Conservation (phyloP, 2,113 vertebrate species). For the Meles meles region DNA sequence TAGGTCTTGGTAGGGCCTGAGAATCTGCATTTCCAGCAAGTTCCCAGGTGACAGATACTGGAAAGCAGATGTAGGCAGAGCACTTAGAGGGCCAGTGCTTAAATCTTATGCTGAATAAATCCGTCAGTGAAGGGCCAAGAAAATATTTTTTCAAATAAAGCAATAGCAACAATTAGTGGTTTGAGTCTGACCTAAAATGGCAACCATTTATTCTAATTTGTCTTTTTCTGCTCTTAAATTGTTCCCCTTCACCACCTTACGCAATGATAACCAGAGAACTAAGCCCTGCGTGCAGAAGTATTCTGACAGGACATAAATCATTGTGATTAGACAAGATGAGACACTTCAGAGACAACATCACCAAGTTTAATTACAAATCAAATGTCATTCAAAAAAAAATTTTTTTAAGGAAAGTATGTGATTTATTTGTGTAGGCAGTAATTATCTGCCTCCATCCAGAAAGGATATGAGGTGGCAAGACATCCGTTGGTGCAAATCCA, state of each 20-base stretch:
- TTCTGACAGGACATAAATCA: background rate
- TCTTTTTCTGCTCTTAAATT: background rate
- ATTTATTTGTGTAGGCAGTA: constrained; percentile 48
- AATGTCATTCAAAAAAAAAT: constrained; percentile 34
- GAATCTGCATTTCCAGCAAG: background rate
- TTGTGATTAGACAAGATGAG: constrained; percentile 16
- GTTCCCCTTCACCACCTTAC: background rate
- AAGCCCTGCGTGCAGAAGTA: background rate
- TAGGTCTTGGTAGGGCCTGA: background rate
- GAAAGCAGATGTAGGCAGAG: background rate
- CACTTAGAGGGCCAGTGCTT: background rate
- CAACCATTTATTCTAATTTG: background rate
- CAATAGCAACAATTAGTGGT: background rate
- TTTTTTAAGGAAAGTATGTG: constrained; percentile 11
- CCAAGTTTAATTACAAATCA: constrained; percentile 51
- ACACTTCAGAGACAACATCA: background rate
- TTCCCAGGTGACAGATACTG: background rate
- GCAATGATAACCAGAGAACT: background rate
- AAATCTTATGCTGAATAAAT: background rate
- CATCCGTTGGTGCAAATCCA: constrained; percentile 8
- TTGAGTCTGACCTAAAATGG: background rate
- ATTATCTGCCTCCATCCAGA: constrained; percentile 12
- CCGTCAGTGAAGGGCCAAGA: background rate
- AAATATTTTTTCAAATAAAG: background rate
- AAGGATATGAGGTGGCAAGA: background rate